These are phyloP conservation scores for Bombus pyrosoma DNA, from an alignment of 1,140 invertebrate genomes.

Conservation along the genomic window DNA sequence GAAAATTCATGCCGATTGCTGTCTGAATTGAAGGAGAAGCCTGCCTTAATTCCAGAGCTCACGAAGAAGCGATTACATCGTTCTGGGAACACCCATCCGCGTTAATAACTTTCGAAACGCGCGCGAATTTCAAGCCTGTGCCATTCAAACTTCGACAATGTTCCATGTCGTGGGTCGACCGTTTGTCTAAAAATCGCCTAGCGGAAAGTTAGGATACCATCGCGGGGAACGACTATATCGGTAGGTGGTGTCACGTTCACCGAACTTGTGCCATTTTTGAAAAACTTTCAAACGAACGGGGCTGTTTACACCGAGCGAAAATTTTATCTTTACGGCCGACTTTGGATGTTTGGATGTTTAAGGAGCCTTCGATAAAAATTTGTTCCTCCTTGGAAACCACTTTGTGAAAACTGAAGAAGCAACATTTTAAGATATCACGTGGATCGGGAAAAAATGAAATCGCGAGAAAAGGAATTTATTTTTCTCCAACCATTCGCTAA, in stretches of 20 bases:
- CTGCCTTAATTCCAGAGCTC: constrained; percentile 1
- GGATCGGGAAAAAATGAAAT: too few relatives aligned
- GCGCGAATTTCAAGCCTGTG: background rate
- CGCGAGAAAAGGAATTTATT: too few relatives aligned
- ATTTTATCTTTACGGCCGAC: background rate
- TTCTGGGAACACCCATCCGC: background rate
- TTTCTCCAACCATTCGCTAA: too few relatives aligned
- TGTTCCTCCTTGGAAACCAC: background rate
- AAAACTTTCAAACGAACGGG: constrained; percentile 18
- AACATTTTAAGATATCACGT: too few relatives aligned
- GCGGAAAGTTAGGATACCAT: background rate
- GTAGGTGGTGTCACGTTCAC: background rate
- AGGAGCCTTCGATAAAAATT: background rate
- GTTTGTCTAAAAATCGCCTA: constrained; percentile 11
- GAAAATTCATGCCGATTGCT: background rate
- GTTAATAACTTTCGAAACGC: constrained; percentile 20
- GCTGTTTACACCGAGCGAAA: background rate
- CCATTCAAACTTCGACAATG: constrained; percentile 39
- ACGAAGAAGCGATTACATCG: background rate
- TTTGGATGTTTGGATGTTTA: background rate
- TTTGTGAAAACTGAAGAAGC: too few relatives aligned
- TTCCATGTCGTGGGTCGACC: background rate
- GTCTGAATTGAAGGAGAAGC: background rate
- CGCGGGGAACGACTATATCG: constrained; percentile 1
- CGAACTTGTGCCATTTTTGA: constrained; percentile 10